Evolutionary conservation across 2,797 vertebrate species (phyloP), one percentile per base, ranked within the genome.

Genomic region (Protosalanx chinensis): DNA sequence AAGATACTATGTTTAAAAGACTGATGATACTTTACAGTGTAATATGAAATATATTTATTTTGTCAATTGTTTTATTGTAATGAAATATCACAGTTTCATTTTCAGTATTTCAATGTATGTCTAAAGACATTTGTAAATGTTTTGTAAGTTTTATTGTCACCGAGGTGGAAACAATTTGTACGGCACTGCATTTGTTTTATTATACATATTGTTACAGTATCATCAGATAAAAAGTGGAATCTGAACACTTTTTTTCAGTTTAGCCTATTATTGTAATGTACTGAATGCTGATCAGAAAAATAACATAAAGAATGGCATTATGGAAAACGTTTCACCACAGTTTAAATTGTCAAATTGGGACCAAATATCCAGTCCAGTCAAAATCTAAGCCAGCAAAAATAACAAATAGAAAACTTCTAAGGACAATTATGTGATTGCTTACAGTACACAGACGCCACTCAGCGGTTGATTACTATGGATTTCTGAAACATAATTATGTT

Each of bases 21-120:
- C 20, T 84, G 58, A 72, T 76, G 23, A 63, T 64, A 20, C n/a
- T 41, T 81, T 76, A 70, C 71, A 88, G 86, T 89, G 86, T 73
- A 85, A 85, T 82, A 80, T 80, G 71, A 85, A 72, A 77, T 82
- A 79, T 89, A 87, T 90, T 90, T 88, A 89, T 90, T 88, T 89
- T 84, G 80, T 85, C 78, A 85, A 76, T 81, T 82, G 76, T 82
- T 81, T 71, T 82, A 78, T 70, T 85, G 76, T 82, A 71, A 74
- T 70, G 12, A 84, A 71, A 66, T 70, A 70, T 82, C 81, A 82
- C 79, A 70, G 67, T 75, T 83, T 86, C 74, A 73, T 84, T 87
- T 86, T 65, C 30, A 79, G 84, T 79, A 79, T 85, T 75, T 72
- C 23, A 65, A 32, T 33, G 61, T 58, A 65, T 87, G 81, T 86